Evolutionary conservation across 2,113 vertebrate genomes (phyloP).

Genomic region (Beaufortia kweichowensis): DNA sequence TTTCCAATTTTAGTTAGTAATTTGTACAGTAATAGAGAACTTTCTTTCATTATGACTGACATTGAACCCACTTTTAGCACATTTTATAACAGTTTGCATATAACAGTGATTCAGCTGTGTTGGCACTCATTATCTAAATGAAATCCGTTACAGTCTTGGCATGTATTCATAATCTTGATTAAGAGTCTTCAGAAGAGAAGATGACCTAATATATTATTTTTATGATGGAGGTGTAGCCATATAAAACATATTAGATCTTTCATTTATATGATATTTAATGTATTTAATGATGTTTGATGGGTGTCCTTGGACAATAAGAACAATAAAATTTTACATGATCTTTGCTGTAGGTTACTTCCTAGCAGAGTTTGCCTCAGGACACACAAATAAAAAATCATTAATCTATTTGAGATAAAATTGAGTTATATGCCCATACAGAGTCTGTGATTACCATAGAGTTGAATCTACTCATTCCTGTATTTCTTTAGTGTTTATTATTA

Average conservation of each 20-base stretch:
- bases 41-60: background rate
- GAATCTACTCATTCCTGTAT: no score
- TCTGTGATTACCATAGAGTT: no score
- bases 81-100: constrained; percentile 28
- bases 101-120: constrained; percentile 23
- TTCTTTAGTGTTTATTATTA: no score
- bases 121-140: constrained; percentile 38
- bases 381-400: background rate
- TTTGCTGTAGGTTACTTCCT: background rate
- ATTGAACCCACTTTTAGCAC: no score
- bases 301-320: background rate
- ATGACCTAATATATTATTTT: constrained; percentile 44
- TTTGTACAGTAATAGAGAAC: background rate
- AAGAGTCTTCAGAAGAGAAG: constrained; percentile 42
- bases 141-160: constrained; percentile 50
- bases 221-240: constrained; percentile 34
- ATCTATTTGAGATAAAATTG: no score
- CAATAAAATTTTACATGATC: background rate
- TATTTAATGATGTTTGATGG: background rate
- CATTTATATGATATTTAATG: background rate
- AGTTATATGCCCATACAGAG: no score
- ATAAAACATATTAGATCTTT: constrained; percentile 24
- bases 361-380: background rate
- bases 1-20: background rate
- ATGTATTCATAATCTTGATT: constrained; percentile 51